Base-by-base conservation (phyloP, 2,888 invertebrate genomes). In the Callinectes sapidus region DNA sequence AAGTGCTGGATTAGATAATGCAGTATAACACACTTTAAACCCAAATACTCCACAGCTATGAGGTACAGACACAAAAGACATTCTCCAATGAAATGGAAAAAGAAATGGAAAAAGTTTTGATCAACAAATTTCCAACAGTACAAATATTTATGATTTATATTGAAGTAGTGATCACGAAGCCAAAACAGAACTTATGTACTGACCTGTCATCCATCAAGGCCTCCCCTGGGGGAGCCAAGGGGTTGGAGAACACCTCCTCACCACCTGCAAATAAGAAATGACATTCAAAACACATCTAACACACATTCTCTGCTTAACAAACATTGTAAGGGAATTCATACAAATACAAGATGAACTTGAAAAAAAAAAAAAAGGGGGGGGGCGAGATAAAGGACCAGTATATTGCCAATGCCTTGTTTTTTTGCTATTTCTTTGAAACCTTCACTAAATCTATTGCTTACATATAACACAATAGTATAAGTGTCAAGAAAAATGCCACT, bases 211-310 rank as follows among this genome's bases (percentile, higher is more conserved):
- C 93, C 14, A 90, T 61, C 23, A 91, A 32, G 14, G 91, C 88
- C 91, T 93, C 93, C 86, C 94, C 94, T 14, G 94, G 94, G 28
- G 94, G 94, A 81, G 94, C 94, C 90, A 94, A 86, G 54, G 94
- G 94, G 77, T 94, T 94, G 77, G 93, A 93, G 89, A 94, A 94
- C 66, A 87, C 91, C 90, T 94, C 94, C 55, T 94, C 94, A 23
- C 91, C 92, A 92, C 91, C 90, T 91, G 87, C 23, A 91, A 93
- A 85, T 10, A 18, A 1, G n/a, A 54, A 48, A 16, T 35, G 39
- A 81, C n/a, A 92, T 87, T n/a, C 5, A 54, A 35, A 23, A 32
- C 28, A 88, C 10, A 35, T 16, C 55, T 5, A 42, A 28, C 39
- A 66, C 16, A 39, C 61, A 55, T 35, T 3, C 13, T 87, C 8